Base-by-base conservation (phyloP, 2,888 invertebrate genomes). In the Seira musarum region DNA sequence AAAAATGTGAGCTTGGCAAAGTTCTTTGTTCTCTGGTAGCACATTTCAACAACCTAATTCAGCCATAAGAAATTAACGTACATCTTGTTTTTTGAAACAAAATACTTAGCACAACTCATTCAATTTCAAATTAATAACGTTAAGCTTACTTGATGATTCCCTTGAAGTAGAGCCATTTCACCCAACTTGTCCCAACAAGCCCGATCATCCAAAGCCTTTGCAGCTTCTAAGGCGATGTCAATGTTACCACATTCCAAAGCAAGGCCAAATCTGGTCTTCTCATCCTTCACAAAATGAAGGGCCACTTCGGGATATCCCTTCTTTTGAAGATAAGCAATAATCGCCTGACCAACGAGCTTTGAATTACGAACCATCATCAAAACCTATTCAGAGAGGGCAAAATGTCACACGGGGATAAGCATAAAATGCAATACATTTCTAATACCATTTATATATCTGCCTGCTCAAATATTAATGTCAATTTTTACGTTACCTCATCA, bases 281-380 rank as follows among this genome's bases (percentile, higher is more conserved):
- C 96, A 89, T 99, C 99, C 89, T 99, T 99, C 1, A 99, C 99
- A 90, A 99, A 99, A 90, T 99, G 99, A 2, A 99, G 91, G 0
- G 99, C 99, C 10, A 99, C 98, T 90, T 99, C 99, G 0, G 99
- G 99, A 89, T 99, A 99, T 1, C 99, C 98, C 90, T 99, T 99
- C 89, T 98, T 97, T 89, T 99, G 99, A 79, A 99, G 90, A 88
- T 99, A 99, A 0, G 99, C 96, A 87, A 99, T 99, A 87, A 99
- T 99, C 76, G 98, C 97, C 90, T 99, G 99, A 0, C 99, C 99
- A 13, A 99, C 98, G 0, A 99, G 91, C 87, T 98, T 95, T 10
- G 98, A 95, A 81, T 96, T 97, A 61, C 97, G 92, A 25, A 99
- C 99, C 97, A 99, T 99, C 88, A 92, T 91, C 81, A 93, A 88